Base-by-base conservation (phyloP, 2,113 vertebrate species). In the Monopterus albus region DNA sequence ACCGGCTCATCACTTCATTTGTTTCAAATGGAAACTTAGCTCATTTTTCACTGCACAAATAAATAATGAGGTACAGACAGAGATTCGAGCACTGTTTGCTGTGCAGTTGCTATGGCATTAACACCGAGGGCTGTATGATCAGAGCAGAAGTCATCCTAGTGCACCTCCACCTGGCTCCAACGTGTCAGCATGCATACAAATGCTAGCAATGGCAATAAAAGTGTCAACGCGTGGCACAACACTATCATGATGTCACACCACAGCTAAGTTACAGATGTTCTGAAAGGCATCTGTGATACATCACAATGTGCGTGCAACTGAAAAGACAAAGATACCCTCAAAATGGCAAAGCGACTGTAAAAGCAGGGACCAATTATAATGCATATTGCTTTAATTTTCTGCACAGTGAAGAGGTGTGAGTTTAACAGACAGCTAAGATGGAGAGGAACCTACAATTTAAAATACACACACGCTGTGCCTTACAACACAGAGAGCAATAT, bases 1-100 rank as follows among this genome's bases (percentile, higher is more conserved):
- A 0, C 10, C 17, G 17, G 6, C 26, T 46, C 13, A 2, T 33
- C 1, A 35, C 26, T 2, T 0, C 15, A 31, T 63, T 17, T 28
- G 15, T 61, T 65, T 59, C 23, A 8, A 40, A 66, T 45, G 31
- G 6, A 73, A 51, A 23, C 5, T 40, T 61, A 66, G 45, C 52
- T 40, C 58, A n/a, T 59, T 57, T 23, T 43, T 17, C 0, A 5
- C 36, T 15, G 52, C 35, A 69, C 49, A 43, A 2, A 51, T 23
- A 15, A 58, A 49, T 9, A 67, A 12, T 28, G 26, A 53, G 6
- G 35, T 2, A 15, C 39, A 25, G 15, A 18, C 38, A 18, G 13
- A 38, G 7, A 36, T 45, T 36, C 43, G 46, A 4, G 18, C 51
- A 10, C 23, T 26, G 38, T 33, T 47, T 26, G 13, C 18, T n/a